Evolutionary conservation across 2,113 vertebrate genomes (phyloP), one percentile per base, ranked within the genome.

Genomic region (Maccullochella peelii): DNA sequence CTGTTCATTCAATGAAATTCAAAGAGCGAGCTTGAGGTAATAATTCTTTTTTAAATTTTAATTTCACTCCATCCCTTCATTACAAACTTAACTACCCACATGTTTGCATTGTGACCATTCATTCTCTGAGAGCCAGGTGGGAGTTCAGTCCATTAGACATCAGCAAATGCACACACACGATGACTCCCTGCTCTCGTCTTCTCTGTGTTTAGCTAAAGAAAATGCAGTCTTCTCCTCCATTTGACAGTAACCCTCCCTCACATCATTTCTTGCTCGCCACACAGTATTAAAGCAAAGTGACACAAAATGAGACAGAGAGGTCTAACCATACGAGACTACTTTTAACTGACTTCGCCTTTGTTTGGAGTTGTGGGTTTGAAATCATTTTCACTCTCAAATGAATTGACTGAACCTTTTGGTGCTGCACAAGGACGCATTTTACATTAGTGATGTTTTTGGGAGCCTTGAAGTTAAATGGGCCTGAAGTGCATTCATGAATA

Each of bases 271-370:
- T 1, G 36, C 69, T 33, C 11, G 33, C 79, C 0, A 33, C 73
- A 0, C 57, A 20, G 44, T 76, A 85, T 79, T 79, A 79, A 86
- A 74, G 44, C 79, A 78, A 72, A 89, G 65, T 78, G 80, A 86
- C 59, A 40, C 15, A 52, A 57, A 86, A 62, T 5, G 27, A 84
- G 88, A 33, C 20, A 1, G 55, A 76, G 0, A 52, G 57, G 15
- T 72, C 14, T 5, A 1, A 74, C 10, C 50, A 2, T 10, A 67
- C 16, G 0, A 74, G 2, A 23, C 62, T 36, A 42, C 82, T 79
- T 82, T 63, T 65, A 74, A 69, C 74, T 23, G 62, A 40, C 70
- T 74, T 54, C 58, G 61, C 74, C 76, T 83, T 85, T 80, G 68
- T 77, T 85, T 61, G 11, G 23, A 36, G 52, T 68, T 49, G 42